Percentiles rank a stretch among this genome's conserved stretches.
Conservation (phyloP, 30 jellyfish, hydroid and myxozoan genomes). For the Cassiopea xamachana region DNA sequence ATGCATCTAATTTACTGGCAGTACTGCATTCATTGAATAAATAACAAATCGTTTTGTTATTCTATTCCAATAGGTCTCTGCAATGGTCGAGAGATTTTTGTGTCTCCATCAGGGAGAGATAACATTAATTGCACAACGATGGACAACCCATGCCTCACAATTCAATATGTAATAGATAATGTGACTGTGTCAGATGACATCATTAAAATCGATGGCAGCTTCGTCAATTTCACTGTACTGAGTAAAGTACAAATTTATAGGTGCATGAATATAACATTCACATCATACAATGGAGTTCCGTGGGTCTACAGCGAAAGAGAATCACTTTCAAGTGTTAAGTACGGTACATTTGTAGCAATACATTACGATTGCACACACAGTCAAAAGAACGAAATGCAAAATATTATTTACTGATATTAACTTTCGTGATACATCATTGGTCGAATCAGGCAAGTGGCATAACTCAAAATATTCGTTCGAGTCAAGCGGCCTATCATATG, state of each 20-base stretch:
- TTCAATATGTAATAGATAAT: not conserved
- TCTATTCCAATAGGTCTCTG: not conserved
- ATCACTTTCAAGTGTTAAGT: not conserved
- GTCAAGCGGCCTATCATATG: not conserved
- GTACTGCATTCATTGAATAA: too few relatives aligned
- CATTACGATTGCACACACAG: too few relatives aligned
- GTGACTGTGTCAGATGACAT: not conserved
- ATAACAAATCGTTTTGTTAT: not conserved
- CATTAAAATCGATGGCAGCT: not conserved
- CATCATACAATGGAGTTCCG: slow-evolving; percentile 25
- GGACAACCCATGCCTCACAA: slow-evolving; percentile 6
- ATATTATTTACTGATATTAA: too few relatives aligned
- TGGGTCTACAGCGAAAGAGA: not conserved
- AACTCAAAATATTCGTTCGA: not conserved
- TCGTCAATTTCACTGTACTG: not conserved
- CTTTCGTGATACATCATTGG: not conserved
- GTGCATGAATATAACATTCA: slow-evolving; percentile 3
- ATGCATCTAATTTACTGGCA: too few relatives aligned
- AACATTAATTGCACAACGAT: not conserved
- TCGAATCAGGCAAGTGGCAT: not conserved
- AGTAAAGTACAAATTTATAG: not conserved
- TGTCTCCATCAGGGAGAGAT: slow-evolving; percentile 16
- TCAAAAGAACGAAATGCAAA: not conserved
- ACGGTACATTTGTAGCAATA: not conserved
- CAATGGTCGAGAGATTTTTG: not conserved